Conservation (phyloP, 2,888 invertebrate genomes). For the Himalopsyche anomala region DNA sequence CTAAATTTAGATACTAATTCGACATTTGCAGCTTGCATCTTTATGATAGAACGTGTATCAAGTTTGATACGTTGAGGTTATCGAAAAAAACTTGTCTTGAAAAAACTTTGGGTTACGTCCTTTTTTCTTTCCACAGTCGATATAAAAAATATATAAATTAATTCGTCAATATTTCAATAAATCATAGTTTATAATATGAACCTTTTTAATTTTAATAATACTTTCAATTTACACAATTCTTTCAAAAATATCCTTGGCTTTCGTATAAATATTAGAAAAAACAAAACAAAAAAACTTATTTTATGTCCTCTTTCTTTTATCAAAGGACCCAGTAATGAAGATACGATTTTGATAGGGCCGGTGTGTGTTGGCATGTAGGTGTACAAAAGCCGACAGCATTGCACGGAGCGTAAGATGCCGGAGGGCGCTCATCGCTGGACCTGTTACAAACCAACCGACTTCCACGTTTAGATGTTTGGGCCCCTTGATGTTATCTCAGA, state of each 20-base stretch:
- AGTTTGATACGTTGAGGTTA: too few relatives aligned
- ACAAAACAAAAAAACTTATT: neutral
- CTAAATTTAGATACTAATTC: too few relatives aligned
- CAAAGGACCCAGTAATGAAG: neutral
- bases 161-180: too few relatives aligned
- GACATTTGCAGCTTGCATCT: too few relatives aligned
- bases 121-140: too few relatives aligned
- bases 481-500: constrained; percentile 31
- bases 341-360: neutral
- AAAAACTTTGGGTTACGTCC: too few relatives aligned
- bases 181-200: too few relatives aligned
- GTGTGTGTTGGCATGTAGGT: constrained; percentile 17
- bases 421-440: constrained; percentile 9
- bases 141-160: too few relatives aligned
- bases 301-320: neutral
- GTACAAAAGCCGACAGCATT: neutral
- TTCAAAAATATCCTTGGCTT: neutral
- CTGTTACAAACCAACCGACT: constrained; percentile 35
- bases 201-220: too few relatives aligned
- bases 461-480: constrained; percentile 34
- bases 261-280: neutral
- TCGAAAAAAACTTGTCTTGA: too few relatives aligned
- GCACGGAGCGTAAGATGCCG: neutral
- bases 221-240: too few relatives aligned
- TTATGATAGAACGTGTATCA: too few relatives aligned